phyloP scores from a whole-genome alignment of 2,888 invertebrate species.

The Luperina testacea region DNA sequence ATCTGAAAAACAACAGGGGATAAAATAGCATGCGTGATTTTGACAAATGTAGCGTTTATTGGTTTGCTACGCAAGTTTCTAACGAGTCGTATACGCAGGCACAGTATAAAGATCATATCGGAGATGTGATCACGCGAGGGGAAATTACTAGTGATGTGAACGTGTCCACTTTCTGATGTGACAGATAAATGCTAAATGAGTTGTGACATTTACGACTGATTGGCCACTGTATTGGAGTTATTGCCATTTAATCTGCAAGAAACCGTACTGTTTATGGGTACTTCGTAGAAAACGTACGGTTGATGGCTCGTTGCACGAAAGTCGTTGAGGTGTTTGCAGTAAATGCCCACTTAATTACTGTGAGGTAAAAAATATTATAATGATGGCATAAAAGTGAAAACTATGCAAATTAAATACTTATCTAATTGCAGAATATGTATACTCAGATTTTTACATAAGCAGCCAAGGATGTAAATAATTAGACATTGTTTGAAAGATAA shows the following conservation, averaged over 20 bases:
- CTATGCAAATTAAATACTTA: constrained; percentile 32
- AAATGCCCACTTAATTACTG: constrained; percentile 14
- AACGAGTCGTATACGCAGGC: constrained; percentile 71
- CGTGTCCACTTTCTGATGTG: constrained; percentile 68
- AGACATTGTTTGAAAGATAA: neutral
- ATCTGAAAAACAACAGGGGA: constrained; percentile 1
- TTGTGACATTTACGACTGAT: constrained; percentile 61
- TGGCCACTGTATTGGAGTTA: constrained; percentile 45
- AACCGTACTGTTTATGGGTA: constrained; percentile 42
- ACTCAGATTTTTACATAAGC: neutral
- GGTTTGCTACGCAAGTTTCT: constrained; percentile 66
- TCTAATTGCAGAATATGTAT: constrained; percentile 1
- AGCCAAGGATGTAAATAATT: constrained; percentile 1
- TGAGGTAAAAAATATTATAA: constrained; percentile 26
- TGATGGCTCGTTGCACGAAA: constrained; percentile 39
- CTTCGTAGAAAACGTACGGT: constrained; percentile 13
- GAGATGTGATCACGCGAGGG: constrained; percentile 76
- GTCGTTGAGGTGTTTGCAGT: constrained; percentile 10
- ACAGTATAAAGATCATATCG: too few species aligned
- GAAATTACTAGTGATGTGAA: constrained; percentile 63
- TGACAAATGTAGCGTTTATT: constrained; percentile 30
- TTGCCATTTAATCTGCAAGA: constrained; percentile 46
- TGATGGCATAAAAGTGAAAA: constrained; percentile 33
- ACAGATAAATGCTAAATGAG: constrained; percentile 59
- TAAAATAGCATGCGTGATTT: constrained; percentile 24